Evolutionary conservation across 2,888 invertebrate species (phyloP), one percentile per base, ranked within the genome.

Genomic region (Mamestra brassicae): DNA sequence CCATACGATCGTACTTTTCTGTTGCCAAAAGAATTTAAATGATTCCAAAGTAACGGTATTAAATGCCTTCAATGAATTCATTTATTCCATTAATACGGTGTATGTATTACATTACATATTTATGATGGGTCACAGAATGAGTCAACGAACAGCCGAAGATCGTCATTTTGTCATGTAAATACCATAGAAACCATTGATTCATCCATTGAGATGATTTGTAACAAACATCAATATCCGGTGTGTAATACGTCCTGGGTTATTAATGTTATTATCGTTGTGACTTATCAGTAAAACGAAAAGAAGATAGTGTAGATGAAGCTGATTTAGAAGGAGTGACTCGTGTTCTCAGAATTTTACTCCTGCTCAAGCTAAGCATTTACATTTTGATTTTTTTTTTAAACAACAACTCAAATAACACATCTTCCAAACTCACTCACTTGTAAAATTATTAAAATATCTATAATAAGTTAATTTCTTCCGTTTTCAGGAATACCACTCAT

Each of bases 161-260:
- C 75, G 78, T 83, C 74, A 81, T 85, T 87, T 87, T 80, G 87
- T 89, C 90, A 89, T 87, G 83, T 77, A 80, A 86, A 86, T 80
- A 75, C 64, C 75, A 74, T 84, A 78, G 79, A 80, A 84, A 67
- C 71, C 69, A 85, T 90, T 91, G 89, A 90, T 87, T 91, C 90
- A 90, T 88, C 77, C 78, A 76, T 75, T 69, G 68, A 84, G 81
- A 87, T 74, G 71, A 86, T 85, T 75, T 71, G 75, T 79, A 73
- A 84, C 73, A 78, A 81, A 78, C 79, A 75, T 63, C 80, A 79
- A 89, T 87, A 90, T 91, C 91, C 91, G 89, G 84, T 87, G 85
- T 68, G 76, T 71, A 78, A 80, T 76, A 76, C 62, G 68, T 76
- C 68, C 62, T 66, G 52, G 38, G 52, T 8, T 67, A n/a, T 65